These are phyloP conservation scores for Vandiemenella viatica DNA, from an alignment of 2,888 invertebrate genomes.

Conservation along the genomic window DNA sequence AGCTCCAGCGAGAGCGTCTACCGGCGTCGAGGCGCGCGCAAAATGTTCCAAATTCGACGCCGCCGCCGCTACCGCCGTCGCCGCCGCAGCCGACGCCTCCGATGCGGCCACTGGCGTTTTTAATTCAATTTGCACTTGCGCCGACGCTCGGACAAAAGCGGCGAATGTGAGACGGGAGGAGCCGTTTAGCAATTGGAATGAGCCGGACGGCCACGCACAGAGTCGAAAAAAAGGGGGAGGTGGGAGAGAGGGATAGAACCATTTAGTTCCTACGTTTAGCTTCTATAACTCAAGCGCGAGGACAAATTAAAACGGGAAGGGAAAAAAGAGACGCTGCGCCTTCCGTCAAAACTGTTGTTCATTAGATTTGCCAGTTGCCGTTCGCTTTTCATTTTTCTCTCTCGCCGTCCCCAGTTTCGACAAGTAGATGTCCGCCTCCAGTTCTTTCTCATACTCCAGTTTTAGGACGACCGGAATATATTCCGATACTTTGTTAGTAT, in stretches of 20 bases:
- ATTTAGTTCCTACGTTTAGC: background rate
- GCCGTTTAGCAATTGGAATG: constrained; percentile 1
- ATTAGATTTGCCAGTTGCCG: background rate
- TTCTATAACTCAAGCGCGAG: constrained; percentile 3
- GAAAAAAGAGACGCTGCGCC: too few relatives aligned
- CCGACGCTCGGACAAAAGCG: background rate
- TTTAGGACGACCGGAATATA: too few relatives aligned
- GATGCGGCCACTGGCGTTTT: constrained; percentile 5
- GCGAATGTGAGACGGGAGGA: constrained; percentile 1
- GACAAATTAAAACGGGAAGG: constrained; percentile 3
- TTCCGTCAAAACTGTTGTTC: background rate
- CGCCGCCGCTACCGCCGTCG: too few relatives aligned
- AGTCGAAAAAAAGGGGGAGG: background rate
- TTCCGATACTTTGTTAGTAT: too few relatives aligned
- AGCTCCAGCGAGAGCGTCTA: too few relatives aligned
- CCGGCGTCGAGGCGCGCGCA: background rate
- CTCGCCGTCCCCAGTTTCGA: too few relatives aligned
- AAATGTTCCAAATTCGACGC: too few relatives aligned
- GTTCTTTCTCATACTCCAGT: too few relatives aligned
- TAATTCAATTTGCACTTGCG: constrained; percentile 13
- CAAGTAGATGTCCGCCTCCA: too few relatives aligned
- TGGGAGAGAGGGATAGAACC: background rate
- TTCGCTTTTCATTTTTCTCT: too few relatives aligned
- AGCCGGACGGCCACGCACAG: background rate
- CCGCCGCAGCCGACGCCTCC: background rate